phyloP scores from a whole-genome alignment of 1,140 invertebrate genomes.

The Saccostrea cuccullata region DNA sequence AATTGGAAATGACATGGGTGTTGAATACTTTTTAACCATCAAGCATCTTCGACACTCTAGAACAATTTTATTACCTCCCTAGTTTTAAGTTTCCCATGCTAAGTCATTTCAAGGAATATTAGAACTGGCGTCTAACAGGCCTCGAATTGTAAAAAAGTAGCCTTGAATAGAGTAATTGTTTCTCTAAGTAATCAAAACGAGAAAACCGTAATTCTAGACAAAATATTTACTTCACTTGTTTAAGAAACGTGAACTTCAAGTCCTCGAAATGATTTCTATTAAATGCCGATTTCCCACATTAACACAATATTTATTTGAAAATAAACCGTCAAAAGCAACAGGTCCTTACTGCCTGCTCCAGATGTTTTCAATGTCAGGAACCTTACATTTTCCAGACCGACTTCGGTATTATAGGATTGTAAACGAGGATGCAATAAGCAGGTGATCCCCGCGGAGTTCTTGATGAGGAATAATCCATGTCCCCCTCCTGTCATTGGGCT shows the following conservation, averaged over 20 bases:
- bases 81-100: conserved; percentile 5
- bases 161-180: conserved; percentile 22
- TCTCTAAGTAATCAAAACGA: conserved; percentile 11
- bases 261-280: conserved; percentile 23
- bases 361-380: conserved; percentile 48
- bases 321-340: conserved; percentile 37
- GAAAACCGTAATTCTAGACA: conserved; percentile 28
- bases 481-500: conserved; percentile 36
- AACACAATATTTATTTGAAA: conserved; percentile 41
- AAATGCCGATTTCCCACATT: conserved; percentile 32
- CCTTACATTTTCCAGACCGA: conserved; percentile 39
- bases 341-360: conserved; percentile 16
- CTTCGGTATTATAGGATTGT: conserved; percentile 29
- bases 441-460: conserved; percentile 39
- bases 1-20: conserved; percentile 30
- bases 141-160: neutral
- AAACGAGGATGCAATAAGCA: conserved; percentile 39
- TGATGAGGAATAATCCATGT: conserved; percentile 19
- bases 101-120: conserved; percentile 25
- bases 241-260: conserved; percentile 23
- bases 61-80: conserved; percentile 23
- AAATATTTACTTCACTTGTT: conserved; percentile 39
- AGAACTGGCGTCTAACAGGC: conserved; percentile 13
- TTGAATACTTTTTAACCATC: conserved; percentile 19
- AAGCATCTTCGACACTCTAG: conserved; percentile 35